These are phyloP conservation scores for Liodrosophila aerea DNA, from an alignment of 2,888 invertebrate species.

Conservation along the genomic window DNA sequence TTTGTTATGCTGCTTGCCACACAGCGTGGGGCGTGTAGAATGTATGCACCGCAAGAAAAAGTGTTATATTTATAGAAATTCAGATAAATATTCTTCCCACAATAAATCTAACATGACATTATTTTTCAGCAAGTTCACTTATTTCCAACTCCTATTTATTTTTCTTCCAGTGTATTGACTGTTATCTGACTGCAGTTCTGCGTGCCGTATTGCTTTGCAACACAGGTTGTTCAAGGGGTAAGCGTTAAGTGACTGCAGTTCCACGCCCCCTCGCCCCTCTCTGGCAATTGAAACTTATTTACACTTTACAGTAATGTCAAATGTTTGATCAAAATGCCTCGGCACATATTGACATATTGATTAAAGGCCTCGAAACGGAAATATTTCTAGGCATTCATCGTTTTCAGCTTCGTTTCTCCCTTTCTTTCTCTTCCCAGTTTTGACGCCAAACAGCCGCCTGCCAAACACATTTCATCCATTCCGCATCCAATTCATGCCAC, in stretches of 20 bases:
- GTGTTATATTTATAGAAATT: background rate
- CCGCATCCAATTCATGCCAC: slow-evolving; percentile 20
- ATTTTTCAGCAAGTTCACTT: no score
- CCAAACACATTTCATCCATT: slow-evolving; percentile 26
- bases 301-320: slow-evolving; percentile 53
- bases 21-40: slow-evolving; percentile 5
- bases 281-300: slow-evolving; percentile 47
- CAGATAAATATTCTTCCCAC: no score
- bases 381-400: slow-evolving; percentile 17
- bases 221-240: slow-evolving; percentile 44
- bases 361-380: slow-evolving; percentile 38
- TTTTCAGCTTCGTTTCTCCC: background rate
- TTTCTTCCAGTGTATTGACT: slow-evolving; percentile 1
- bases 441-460: slow-evolving; percentile 6
- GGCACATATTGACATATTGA: slow-evolving; percentile 45
- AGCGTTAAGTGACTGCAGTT: slow-evolving; percentile 1
- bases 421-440: slow-evolving; percentile 4
- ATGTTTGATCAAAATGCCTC: slow-evolving; percentile 44
- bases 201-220: slow-evolving; percentile 10
- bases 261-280: background rate
- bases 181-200: slow-evolving; percentile 10
- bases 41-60: background rate
- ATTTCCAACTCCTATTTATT: no score
- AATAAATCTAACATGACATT: no score
- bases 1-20: slow-evolving; percentile 13